Conservation (phyloP, 1,140 invertebrate species). For the Tetramorium parvispinum region DNA sequence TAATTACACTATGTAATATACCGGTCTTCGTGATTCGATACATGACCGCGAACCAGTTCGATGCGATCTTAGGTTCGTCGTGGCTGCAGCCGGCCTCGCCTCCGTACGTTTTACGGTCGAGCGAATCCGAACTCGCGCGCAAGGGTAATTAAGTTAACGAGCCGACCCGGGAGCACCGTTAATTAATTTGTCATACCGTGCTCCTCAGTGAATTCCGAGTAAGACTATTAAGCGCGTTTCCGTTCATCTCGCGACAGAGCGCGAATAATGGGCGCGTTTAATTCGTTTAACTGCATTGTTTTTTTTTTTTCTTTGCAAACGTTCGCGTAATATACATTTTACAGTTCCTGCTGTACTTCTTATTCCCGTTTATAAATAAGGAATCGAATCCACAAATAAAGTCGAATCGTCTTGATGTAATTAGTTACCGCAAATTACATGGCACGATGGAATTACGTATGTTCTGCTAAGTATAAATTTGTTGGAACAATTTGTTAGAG, state of each 20-base stretch:
- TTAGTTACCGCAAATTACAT: neutral
- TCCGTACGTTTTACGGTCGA: slow-evolving; percentile 34
- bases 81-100: slow-evolving; percentile 8
- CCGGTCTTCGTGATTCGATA: neutral
- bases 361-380: neutral
- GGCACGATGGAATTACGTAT: neutral
- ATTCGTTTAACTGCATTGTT: slow-evolving; percentile 16
- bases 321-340: neutral
- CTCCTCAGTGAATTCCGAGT: slow-evolving; percentile 49
- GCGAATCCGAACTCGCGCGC: slow-evolving; percentile 32
- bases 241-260: slow-evolving; percentile 2
- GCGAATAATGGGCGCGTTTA: slow-evolving; percentile 34
- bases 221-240: slow-evolving; percentile 21
- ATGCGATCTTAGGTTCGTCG: neutral
- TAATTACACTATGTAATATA: slow-evolving; percentile 40
- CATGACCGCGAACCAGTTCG: slow-evolving; percentile 11
- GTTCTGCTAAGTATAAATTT: neutral
- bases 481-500: neutral
- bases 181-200: slow-evolving; percentile 60
- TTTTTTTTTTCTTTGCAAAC: neutral
- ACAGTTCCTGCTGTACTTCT: neutral
- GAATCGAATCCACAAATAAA: neutral
- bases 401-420: neutral
- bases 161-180: slow-evolving; percentile 52
- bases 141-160: slow-evolving; percentile 56